A percentile compares a stretch with the other conserved stretches of the same genome.
Conservation (phyloP, 2,797 vertebrate species). For the Sitta carolinensis region DNA sequence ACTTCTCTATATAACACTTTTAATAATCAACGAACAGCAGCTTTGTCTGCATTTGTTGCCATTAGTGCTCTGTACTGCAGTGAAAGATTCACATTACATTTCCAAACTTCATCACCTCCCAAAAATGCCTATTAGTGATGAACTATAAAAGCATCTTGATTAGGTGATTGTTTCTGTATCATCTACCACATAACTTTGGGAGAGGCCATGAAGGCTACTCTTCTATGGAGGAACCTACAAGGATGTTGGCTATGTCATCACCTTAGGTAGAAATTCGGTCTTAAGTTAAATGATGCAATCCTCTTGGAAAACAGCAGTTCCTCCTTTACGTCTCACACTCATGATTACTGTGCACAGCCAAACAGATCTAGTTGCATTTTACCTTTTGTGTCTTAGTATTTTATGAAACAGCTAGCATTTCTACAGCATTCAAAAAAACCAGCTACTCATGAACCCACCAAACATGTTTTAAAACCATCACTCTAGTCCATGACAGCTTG, state of each 20-base stretch:
- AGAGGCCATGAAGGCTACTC: neutral
- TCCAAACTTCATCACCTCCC: neutral
- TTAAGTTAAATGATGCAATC: neutral
- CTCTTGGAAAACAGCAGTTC: neutral
- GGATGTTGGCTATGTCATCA: neutral
- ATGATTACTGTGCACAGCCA: neutral
- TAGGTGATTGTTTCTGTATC: neutral
- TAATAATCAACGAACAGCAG: neutral
- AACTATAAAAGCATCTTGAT: neutral
- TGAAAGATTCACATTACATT: neutral
- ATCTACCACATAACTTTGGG: neutral
- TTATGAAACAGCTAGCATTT: neutral
- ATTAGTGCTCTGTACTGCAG: neutral
- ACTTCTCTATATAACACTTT: neutral
- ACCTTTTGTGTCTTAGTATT: neutral
- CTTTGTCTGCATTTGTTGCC: neutral
- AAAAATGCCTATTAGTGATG: neutral
- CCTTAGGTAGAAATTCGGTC: neutral
- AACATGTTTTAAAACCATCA: neutral
- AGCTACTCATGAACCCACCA: neutral
- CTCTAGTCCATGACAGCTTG: constrained; percentile 14
- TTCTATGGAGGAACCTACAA: neutral
- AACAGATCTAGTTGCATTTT: neutral
- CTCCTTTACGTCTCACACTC: neutral
- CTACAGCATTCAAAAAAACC: neutral